Conservation (phyloP, 1,140 invertebrate species). For the Atta cephalotes region DNA sequence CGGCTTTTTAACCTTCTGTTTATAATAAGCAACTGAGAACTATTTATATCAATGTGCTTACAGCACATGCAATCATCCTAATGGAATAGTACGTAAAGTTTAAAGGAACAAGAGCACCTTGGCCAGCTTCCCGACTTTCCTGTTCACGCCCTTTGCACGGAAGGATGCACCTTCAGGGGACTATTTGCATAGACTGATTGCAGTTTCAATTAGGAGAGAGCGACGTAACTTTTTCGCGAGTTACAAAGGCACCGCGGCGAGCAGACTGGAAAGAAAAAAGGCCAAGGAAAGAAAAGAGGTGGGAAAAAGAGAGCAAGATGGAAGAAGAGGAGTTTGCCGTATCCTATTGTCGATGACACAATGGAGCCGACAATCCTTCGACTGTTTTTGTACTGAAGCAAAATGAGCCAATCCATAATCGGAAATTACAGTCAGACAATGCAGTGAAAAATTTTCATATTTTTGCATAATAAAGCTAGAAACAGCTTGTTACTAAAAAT, state of each 20-base stretch:
- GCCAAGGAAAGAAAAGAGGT: slow-evolving; percentile 1
- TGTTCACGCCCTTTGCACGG: slow-evolving; percentile 57
- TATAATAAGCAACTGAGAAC: slow-evolving; percentile 43
- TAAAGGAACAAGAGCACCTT: slow-evolving; percentile 57
- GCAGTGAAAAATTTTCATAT: slow-evolving; percentile 4
- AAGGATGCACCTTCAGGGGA: slow-evolving; percentile 52
- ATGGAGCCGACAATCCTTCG: slow-evolving; percentile 53
- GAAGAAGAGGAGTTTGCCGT: slow-evolving; percentile 65
- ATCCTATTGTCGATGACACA: slow-evolving; percentile 63
- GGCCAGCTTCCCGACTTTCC: slow-evolving; percentile 61
- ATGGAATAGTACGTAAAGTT: slow-evolving; percentile 57
- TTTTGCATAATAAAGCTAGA: neutral
- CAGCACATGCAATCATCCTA: slow-evolving; percentile 57
- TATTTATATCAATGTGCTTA: slow-evolving; percentile 56
- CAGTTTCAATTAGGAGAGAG: slow-evolving; percentile 60
- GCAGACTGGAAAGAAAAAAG: slow-evolving; percentile 37
- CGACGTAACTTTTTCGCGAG: slow-evolving; percentile 60
- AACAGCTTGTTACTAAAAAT: neutral
- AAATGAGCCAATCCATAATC: slow-evolving; percentile 46
- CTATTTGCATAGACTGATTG: slow-evolving; percentile 64
- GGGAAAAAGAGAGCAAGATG: slow-evolving; percentile 33
- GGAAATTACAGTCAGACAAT: slow-evolving; percentile 29
- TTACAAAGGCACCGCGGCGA: slow-evolving; percentile 53
- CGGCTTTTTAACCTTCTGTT: slow-evolving; percentile 1
- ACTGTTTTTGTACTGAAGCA: slow-evolving; percentile 49